Evolutionary conservation across 2,113 vertebrate genomes (phyloP), one percentile per base, ranked within the genome.

Genomic region (Heterotilapia buettikoferi): DNA sequence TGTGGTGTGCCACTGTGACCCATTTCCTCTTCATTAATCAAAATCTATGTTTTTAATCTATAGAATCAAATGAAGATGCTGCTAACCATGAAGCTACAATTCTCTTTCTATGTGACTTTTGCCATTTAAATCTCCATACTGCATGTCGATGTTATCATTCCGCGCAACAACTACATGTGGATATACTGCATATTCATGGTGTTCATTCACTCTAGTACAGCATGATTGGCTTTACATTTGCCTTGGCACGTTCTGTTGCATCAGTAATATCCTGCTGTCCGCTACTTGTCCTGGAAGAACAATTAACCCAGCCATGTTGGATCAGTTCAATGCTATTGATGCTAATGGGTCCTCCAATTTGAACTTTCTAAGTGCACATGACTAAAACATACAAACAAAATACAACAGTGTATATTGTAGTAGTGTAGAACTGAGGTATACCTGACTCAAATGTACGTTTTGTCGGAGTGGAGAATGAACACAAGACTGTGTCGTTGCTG

Each of bases 361-460:
- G 18, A 54, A 31, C 40, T 79, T 53, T 31, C 21, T 79, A 54
- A 76, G 66, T 47, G 13, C n/a, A 83, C 61, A 80, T 13, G 82
- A 84, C 38, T 84, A 54, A n/a, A 24, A 31, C 61, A 68, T 14
- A 85, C 57, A 61, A 61, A 33, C 57, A 33, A 61, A 91, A 90
- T 38, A 40, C 66, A 86, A 50, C 14, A 33, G 31, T 24, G 14
- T 21, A 31, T 53, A 50, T 9, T 82, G 57, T 21, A 59, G 54
- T 45, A 66, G 26, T 63, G n/a, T n/a, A 73, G 9, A 50, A 31
- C 68, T 56, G 43, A 85, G 79, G 50, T 84, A 29, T 90, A 96
- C 95, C 95, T 93, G 94, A 96, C 52, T 95, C 94, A 84, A 92
- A 93, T 66, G 93, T 90, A 76, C 95, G 94, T 83, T 96, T 96